Base-by-base conservation (phyloP, 1,140 invertebrate species). In the Drosophila asahinai region DNA sequence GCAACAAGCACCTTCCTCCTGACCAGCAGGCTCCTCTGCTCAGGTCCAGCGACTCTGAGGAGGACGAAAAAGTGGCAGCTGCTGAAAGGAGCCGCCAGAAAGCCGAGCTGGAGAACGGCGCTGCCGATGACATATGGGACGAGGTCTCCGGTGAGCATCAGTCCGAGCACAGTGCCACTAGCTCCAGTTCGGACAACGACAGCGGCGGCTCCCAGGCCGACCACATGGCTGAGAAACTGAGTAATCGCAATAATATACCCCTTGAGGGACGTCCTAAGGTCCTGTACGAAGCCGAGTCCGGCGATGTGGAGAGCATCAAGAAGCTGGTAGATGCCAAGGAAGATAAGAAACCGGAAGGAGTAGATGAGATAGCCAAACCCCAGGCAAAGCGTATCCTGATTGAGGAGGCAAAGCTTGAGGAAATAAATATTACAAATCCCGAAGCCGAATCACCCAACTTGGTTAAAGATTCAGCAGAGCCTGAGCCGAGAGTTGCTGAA, bases 21-120 rank as follows among this genome's bases (percentile, higher is more conserved):
- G 91, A 91, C 38, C 59, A 90, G 17, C 91, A 92, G 33, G 63
- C 64, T 60, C 14, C 82, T 0, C 36, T 91, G 7, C 47, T 86
- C 1, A 51, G 38, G 7, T 91, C 91, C 11, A 84, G 91, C 2
- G 91, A 92, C 54, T 92, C 91, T 0, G 91, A 92, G 51, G 51
- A 73, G 2, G 87, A 91, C 25, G 36, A 61, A 7, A 75, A 86
- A 9, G 51, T 48, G 0, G 45, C 57, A n/a, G 22, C 17, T 22
- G 57, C 63, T 0, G 80, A 89, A 19, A 25, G 48, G 5, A 65
- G 47, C 30, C 80, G 73, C 1, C 57, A 57, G 27, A 77, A 60
- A 17, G 60, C 45, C 5, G 76, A 67, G 15, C 30, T 91, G 3
- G 78, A 74, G 27, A 72, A 92, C 47, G 73, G 66, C 1, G 57